phyloP scores from a whole-genome alignment of 1,140 invertebrate species.

The Drosophila sp. region DNA sequence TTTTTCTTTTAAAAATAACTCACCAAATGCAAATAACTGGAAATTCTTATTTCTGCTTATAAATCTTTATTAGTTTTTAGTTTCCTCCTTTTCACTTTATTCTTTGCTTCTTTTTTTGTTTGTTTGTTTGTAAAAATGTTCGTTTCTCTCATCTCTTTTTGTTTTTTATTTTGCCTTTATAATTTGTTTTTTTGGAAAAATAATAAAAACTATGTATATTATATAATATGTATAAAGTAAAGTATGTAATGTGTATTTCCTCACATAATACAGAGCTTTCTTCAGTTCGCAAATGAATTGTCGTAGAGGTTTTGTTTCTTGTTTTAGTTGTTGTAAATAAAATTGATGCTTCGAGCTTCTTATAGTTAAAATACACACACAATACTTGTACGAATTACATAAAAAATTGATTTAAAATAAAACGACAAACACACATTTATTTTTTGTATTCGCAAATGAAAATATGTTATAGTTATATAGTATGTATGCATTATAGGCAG shows the following conservation, averaged over 20 bases:
- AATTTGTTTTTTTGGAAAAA: slow-evolving; percentile 32
- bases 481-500: slow-evolving; percentile 6
- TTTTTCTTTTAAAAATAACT: no score
- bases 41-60: background rate
- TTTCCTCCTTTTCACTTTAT: background rate
- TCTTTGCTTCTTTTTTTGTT: slow-evolving; percentile 25
- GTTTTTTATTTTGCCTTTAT: slow-evolving; percentile 48
- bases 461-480: slow-evolving; percentile 3
- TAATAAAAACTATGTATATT: slow-evolving; percentile 18
- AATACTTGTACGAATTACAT: slow-evolving; percentile 17
- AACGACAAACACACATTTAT: slow-evolving; percentile 56
- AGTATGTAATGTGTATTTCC: slow-evolving; percentile 67
- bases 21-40: background rate
- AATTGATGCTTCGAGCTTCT: slow-evolving; percentile 70
- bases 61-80: slow-evolving; percentile 6
- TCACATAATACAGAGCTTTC: slow-evolving; percentile 65
- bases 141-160: slow-evolving; percentile 8
- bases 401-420: slow-evolving; percentile 4
- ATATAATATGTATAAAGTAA: slow-evolving; percentile 23
- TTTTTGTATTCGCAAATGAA: slow-evolving; percentile 65
- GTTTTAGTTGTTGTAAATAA: slow-evolving; percentile 43
- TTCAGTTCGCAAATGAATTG: slow-evolving; percentile 55
- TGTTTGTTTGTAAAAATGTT: slow-evolving; percentile 27
- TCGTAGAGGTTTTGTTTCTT: background rate
- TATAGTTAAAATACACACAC: slow-evolving; percentile 70